A percentile compares a stretch with the other conserved stretches of the same genome.
These are phyloP conservation scores for Origma solitaria DNA, from an alignment of 2,113 vertebrate genomes.

Conservation along the genomic window DNA sequence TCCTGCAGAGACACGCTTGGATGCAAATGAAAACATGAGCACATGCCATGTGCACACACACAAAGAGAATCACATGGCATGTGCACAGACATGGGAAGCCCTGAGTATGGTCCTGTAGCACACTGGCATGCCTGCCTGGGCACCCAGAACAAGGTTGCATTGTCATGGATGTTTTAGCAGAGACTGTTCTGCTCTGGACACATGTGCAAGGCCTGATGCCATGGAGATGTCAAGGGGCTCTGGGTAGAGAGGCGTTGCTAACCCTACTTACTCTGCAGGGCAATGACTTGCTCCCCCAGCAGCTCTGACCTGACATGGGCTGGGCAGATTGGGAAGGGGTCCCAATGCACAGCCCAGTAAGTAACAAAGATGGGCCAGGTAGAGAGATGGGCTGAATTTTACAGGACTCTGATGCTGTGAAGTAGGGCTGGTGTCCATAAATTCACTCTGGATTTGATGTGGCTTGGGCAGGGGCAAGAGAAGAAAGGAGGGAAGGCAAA, in stretches of 20 bases:
- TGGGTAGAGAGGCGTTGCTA: not conserved
- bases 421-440: not conserved
- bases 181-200: not conserved
- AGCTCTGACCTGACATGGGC: not conserved
- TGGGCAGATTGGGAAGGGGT: not conserved
- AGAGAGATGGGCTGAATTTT: not conserved
- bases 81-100: not conserved
- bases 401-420: not conserved
- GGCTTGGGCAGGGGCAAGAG: not conserved
- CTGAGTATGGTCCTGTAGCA: not conserved
- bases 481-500: not conserved
- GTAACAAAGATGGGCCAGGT: not conserved
- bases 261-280: not conserved
- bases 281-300: not conserved
- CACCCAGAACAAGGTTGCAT: not conserved
- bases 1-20: not conserved
- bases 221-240: not conserved
- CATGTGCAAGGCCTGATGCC: not conserved
- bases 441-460: not conserved
- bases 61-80: rapidly evolving
- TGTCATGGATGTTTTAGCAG: not conserved
- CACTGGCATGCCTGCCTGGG: rapidly evolving
- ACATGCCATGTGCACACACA: not conserved
- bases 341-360: not conserved
- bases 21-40: not conserved